Percentiles rank a stretch among this genome's conserved stretches.
phyloP scores from a whole-genome alignment of 92 coral and sea anemone species.

The Palythoa caribaeorum region DNA sequence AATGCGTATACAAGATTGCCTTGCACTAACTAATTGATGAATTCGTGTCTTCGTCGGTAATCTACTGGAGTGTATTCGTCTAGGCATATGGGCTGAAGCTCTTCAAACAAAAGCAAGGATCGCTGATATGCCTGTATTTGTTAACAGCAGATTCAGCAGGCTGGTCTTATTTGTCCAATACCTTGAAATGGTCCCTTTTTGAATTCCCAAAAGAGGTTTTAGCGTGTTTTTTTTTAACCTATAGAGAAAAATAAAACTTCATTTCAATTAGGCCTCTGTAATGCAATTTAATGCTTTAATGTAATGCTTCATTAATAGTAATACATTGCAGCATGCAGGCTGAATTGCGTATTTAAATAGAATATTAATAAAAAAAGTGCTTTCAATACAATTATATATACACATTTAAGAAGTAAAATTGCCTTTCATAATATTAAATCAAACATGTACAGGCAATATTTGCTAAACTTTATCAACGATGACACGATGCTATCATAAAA shows the following conservation, averaged over 20 bases:
- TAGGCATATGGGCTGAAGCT: constrained; percentile 40
- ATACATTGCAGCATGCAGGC: no score
- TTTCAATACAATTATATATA: no score
- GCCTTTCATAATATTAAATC: no score
- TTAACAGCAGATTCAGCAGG: constrained; percentile 40
- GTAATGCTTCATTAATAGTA: no score
- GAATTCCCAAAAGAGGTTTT: constrained; percentile 34
- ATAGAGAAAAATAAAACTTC: constrained; percentile 22
- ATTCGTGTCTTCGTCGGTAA: constrained; percentile 23
- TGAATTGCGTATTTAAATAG: no score
- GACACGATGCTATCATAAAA: no score
- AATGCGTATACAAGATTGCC: constrained; percentile 35
- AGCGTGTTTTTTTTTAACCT: constrained; percentile 58
- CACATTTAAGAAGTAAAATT: no score
- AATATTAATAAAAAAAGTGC: no score
- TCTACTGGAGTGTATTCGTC: constrained; percentile 51
- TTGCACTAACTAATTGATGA: constrained; percentile 1
- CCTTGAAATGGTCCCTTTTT: constrained; percentile 53
- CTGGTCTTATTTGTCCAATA: constrained; percentile 47
- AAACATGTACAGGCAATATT: no score
- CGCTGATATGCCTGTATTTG: constrained; percentile 6
- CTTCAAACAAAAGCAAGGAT: constrained; percentile 35
- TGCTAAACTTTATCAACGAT: no score
- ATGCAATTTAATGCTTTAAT: no score
- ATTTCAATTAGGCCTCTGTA: constrained; percentile 12